Conservation (phyloP, 2,888 invertebrate species). For the Sinodicranocentrus sp. region DNA sequence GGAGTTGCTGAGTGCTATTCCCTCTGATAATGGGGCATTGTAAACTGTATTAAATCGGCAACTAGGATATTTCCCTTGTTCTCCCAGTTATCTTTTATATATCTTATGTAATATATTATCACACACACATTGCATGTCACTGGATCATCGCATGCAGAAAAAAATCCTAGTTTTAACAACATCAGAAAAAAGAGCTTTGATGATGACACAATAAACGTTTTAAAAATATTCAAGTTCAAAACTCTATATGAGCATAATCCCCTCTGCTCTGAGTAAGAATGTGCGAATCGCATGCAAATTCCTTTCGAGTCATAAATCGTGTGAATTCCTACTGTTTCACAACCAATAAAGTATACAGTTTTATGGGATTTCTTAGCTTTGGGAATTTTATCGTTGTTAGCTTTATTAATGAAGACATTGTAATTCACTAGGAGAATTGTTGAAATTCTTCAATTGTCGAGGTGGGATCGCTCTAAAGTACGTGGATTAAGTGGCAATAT, state of each 20-base stretch:
- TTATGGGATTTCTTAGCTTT: constrained; percentile 41
- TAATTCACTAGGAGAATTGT: constrained; percentile 37
- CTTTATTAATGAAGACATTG: constrained; percentile 60
- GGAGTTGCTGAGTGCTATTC: no score
- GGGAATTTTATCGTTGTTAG: constrained; percentile 25
- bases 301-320: constrained; percentile 52
- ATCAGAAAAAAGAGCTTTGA: not conserved
- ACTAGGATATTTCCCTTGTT: no score
- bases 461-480: not conserved
- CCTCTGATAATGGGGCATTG: no score
- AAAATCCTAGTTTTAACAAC: not conserved
- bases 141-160: constrained; percentile 3
- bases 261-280: constrained; percentile 19
- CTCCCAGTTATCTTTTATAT: no score
- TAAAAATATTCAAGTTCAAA: not conserved
- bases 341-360: constrained; percentile 57
- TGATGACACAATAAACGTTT: not conserved
- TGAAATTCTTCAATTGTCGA: constrained; percentile 1
- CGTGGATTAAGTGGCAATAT: no score
- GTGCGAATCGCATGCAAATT: constrained; percentile 65
- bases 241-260: not conserved
- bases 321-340: constrained; percentile 62
- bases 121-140: constrained; percentile 9
- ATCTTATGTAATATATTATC: no score
- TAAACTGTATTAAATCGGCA: no score